A percentile compares a stretch with the other conserved stretches of the same genome.
phyloP scores from a whole-genome alignment of 1,140 invertebrate genomes.

The Drosophila guanche region DNA sequence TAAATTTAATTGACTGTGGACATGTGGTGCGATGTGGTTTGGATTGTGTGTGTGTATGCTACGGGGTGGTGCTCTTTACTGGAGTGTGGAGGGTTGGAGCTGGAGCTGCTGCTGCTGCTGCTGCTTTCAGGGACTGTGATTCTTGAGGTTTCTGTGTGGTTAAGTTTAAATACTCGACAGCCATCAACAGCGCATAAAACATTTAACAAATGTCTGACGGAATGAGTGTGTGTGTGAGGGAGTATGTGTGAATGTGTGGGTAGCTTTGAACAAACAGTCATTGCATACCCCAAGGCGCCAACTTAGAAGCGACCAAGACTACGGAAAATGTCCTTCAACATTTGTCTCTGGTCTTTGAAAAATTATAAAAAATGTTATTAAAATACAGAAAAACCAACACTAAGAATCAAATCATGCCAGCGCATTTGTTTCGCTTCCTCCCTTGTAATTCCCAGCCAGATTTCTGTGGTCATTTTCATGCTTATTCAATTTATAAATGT shows the following conservation, averaged over 20 bases:
- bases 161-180: conserved; percentile 80
- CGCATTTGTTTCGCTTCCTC: no score
- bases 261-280: conserved; percentile 44
- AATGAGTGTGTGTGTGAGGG: conserved; percentile 25
- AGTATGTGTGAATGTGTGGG: conserved; percentile 23
- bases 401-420: no score
- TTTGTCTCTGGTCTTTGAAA: background rate
- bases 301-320: background rate
- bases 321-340: background rate
- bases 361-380: background rate
- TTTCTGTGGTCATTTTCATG: conserved; percentile 9
- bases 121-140: conserved; percentile 59
- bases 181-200: conserved; percentile 80
- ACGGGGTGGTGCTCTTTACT: conserved; percentile 22
- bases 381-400: background rate
- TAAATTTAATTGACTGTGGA: conserved; percentile 80
- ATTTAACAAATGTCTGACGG: conserved; percentile 69
- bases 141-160: conserved; percentile 76
- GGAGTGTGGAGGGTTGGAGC: conserved; percentile 17
- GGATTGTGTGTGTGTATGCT: conserved; percentile 7
- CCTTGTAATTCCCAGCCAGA: background rate
- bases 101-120: background rate
- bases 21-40: conserved; percentile 36
- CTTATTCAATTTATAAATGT: conserved; percentile 28
- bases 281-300: conserved; percentile 60